Base-by-base conservation (phyloP, 1,140 invertebrate species). In the Philaenus spumarius region DNA sequence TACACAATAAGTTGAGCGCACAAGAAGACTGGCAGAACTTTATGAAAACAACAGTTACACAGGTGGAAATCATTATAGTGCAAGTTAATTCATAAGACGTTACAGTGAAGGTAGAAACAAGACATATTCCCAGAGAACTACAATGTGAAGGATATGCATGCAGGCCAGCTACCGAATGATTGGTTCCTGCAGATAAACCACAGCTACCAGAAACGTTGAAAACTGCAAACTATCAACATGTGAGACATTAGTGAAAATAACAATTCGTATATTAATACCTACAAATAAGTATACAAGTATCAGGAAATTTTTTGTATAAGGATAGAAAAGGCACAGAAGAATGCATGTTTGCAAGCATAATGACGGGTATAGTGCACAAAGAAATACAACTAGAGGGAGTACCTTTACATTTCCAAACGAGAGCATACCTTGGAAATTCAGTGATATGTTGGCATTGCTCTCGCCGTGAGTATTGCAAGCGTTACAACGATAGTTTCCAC, bases 381-480 rank as follows among this genome's bases (percentile, higher is more conserved):
- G 14, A 14, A 40, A 17, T 51, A 51, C 15, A 17, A 30, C 7
- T 26, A 34, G 48, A 30, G 34, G 22, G 30, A 48, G 19, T 51
- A 34, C 22, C 34, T 51, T 34, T 51, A 51, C 48, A 17, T 24
- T 51, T 19, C 48, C 48, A 51, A 47, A 47, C 15, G 37, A 20
- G 35, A 23, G 43, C 56, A 58, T 92, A 94, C 93, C 93, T 92
- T 95, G 91, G 81, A 98, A 97, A 76, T 99, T 99, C 65, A 99
- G 86, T 66, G 95, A 93, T 78, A 99, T 98, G 80, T 98, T 99
- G 65, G 97, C 97, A 82, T 98, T 99, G 76, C 93, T 97, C 82
- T 99, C 96, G 74, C 97, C 97, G 73, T 89, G 89, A 73, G 89
- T 85, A 84, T 99, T 99, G 78, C 95, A 91, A 59, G 96, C 97